Evolutionary conservation across 1,140 invertebrate species (phyloP).

Genomic region (Oryctes rhinoceros): DNA sequence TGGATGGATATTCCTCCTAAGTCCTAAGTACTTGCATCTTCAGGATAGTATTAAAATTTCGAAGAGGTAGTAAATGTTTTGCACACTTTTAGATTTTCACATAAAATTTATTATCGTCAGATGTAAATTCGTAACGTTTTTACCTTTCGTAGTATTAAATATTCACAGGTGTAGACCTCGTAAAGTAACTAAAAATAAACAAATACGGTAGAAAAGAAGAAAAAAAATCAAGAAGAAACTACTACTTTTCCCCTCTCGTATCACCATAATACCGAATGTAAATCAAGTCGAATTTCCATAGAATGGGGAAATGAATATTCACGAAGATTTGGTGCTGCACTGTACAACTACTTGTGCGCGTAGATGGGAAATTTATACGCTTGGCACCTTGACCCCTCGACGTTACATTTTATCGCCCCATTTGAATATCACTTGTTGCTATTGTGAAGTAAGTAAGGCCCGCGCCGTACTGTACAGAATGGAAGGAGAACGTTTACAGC

Average conservation of each 20-base stretch:
- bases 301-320: conserved; percentile 34
- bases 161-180: too few relatives aligned
- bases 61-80: too few relatives aligned
- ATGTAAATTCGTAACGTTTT: too few relatives aligned
- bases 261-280: background rate
- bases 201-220: background rate
- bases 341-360: conserved; percentile 13
- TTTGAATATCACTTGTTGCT: conserved; percentile 37
- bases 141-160: too few relatives aligned
- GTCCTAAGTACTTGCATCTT: too few relatives aligned
- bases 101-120: too few relatives aligned
- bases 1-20: too few relatives aligned
- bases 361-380: conserved; percentile 35
- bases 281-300: conserved; percentile 9
- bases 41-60: too few relatives aligned
- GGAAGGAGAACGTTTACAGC: background rate
- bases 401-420: conserved; percentile 30
- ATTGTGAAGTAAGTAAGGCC: background rate
- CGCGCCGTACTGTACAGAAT: background rate
- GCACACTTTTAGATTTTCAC: too few relatives aligned
- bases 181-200: background rate
- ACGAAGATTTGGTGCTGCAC: background rate
- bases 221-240: background rate
- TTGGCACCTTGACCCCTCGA: conserved; percentile 33
- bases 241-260: background rate